Conservation (phyloP, 1,140 invertebrate genomes). For the Drosophila suzukii region DNA sequence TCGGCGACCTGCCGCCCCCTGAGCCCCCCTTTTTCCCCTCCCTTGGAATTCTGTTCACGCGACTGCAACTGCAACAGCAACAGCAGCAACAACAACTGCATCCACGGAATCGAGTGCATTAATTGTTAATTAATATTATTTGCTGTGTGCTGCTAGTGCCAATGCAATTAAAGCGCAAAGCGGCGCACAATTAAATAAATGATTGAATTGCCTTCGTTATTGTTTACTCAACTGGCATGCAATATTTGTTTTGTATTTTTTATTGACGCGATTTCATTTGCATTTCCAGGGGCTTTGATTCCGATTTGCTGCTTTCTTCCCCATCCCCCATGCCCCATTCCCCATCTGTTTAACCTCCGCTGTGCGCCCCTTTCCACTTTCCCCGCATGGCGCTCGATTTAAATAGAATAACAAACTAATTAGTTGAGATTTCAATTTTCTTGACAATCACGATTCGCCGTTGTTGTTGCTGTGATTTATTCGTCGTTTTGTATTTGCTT, state of each 20-base stretch:
- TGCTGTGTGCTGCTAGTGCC: conserved; percentile 36
- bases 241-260: conserved; percentile 34
- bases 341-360: conserved; percentile 25
- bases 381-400: conserved; percentile 33
- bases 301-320: conserved; percentile 7
- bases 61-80: conserved; percentile 33
- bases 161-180: conserved; percentile 73
- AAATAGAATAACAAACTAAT: conserved; percentile 83
- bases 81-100: conserved; percentile 23
- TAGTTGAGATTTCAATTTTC: conserved; percentile 70
- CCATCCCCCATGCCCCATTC: no score
- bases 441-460: conserved; percentile 48
- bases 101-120: conserved; percentile 56
- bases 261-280: conserved; percentile 44
- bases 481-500: conserved; percentile 37
- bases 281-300: conserved; percentile 35
- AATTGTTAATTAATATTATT: conserved; percentile 77
- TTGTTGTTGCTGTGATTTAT: conserved; percentile 38
- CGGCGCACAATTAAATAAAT: conserved; percentile 70
- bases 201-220: conserved; percentile 63
- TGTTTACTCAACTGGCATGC: conserved; percentile 38
- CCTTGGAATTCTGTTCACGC: conserved; percentile 31
- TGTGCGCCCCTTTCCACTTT: neutral
- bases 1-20: conserved; percentile 1
- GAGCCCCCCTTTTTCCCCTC: neutral